A percentile compares a stretch with the other conserved stretches of the same genome.
Evolutionary conservation across 2,113 vertebrate genomes (phyloP).

Genomic region (Eulacestoma nigropectus): DNA sequence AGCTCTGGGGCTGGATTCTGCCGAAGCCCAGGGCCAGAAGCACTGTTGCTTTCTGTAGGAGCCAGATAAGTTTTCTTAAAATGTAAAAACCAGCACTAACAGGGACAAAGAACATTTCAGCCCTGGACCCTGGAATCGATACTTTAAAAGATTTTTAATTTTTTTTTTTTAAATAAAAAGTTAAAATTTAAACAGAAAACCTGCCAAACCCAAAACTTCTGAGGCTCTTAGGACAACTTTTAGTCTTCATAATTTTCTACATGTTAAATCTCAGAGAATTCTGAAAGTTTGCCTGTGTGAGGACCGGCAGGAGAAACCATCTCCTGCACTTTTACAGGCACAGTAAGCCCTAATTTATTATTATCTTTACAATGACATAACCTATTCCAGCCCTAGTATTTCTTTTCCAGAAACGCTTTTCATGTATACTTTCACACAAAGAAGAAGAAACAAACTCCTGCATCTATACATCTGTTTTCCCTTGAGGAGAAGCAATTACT

Average conservation of each 20-base stretch:
- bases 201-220: not conserved
- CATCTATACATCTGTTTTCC: slow-evolving; percentile 64
- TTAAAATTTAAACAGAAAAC: not conserved
- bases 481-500: slow-evolving; percentile 65
- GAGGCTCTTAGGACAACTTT: not conserved
- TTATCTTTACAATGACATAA: slow-evolving; percentile 55
- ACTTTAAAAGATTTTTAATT: not conserved
- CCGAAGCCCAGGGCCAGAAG: not conserved
- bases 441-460: slow-evolving; percentile 62
- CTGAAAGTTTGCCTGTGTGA: not conserved
- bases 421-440: slow-evolving; percentile 49
- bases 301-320: not conserved
- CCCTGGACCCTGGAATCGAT: not conserved
- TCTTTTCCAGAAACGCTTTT: slow-evolving; percentile 65
- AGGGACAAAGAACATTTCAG: not conserved
- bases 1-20: not conserved
- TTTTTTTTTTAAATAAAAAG: not conserved
- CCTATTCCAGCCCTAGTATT: slow-evolving; percentile 56
- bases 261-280: not conserved
- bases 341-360: slow-evolving; percentile 46
- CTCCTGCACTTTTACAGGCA: slow-evolving; percentile 5
- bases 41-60: not conserved
- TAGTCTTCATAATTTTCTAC: not conserved
- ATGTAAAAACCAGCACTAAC: not conserved
- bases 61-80: not conserved